Evolutionary conservation across 2,797 vertebrate genomes (phyloP).

Genomic region (Hippopotamyrus pictus): DNA sequence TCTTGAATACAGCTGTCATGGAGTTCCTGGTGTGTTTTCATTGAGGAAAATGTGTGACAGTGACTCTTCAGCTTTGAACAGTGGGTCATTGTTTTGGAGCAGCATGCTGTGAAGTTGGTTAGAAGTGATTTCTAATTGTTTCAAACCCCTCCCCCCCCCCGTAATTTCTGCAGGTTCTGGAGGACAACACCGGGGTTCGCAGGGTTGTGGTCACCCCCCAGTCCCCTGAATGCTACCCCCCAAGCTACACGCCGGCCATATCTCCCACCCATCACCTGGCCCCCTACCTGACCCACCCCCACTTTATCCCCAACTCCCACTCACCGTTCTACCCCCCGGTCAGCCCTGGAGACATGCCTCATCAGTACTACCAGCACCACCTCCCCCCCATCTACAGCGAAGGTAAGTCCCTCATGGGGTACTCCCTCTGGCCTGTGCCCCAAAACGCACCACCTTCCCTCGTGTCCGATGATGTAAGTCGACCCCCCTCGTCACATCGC

Average conservation of each 20-base stretch:
- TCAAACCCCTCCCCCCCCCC: not conserved
- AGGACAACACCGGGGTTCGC: conserved; percentile 90
- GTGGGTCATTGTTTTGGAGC: conserved; percentile 23
- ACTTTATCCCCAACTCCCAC: conserved; percentile 91
- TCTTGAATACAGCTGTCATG: not conserved
- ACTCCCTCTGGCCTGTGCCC: not conserved
- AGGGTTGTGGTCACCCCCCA: conserved; percentile 94
- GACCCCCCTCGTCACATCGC: not conserved
- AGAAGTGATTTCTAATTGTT: not conserved
- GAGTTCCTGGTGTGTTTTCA: conserved; percentile 1
- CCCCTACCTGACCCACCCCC: conserved; percentile 85
- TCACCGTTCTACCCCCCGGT: conserved; percentile 88
- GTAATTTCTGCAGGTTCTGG: conserved; percentile 73
- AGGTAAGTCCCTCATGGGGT: conserved; percentile 64
- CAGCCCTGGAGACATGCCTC: conserved; percentile 84
- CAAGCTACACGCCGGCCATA: conserved; percentile 88
- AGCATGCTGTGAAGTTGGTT: not conserved
- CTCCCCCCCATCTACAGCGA: conserved; percentile 88
- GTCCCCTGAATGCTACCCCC: conserved; percentile 91
- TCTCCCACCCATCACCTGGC: conserved; percentile 89
- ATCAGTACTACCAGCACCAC: conserved; percentile 90
- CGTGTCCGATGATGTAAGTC: not conserved
- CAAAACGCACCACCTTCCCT: too few relatives aligned
- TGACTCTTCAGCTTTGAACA: conserved; percentile 18
- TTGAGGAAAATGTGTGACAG: not conserved